These are phyloP conservation scores for Cisticola juncidis DNA, from an alignment of 2,113 vertebrate genomes.

Conservation along the genomic window DNA sequence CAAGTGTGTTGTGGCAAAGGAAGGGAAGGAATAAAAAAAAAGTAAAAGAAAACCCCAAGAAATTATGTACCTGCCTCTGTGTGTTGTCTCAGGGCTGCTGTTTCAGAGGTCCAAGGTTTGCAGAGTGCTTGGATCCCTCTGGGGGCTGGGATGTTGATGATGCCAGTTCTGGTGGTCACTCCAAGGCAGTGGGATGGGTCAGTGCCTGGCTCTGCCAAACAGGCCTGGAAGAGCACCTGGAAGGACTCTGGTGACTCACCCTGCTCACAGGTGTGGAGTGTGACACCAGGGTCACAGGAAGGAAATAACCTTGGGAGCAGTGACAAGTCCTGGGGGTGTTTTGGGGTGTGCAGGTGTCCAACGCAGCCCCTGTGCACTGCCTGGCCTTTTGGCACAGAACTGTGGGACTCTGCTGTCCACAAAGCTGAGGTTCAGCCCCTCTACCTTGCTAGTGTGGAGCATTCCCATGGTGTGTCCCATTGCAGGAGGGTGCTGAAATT, in stretches of 20 bases:
- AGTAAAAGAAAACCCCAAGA: background rate
- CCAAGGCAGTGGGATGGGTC: background rate
- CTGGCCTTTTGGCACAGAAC: background rate
- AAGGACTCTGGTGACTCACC: accelerated
- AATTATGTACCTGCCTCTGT: background rate
- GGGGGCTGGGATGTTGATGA: background rate
- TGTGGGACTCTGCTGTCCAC: background rate
- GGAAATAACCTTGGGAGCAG: background rate
- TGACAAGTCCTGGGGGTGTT: background rate
- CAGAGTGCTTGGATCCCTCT: accelerated
- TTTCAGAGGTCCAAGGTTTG: background rate
- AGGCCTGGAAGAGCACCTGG: background rate
- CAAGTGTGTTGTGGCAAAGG: background rate
- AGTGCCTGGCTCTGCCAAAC: background rate
- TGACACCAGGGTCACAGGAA: background rate
- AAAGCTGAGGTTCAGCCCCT: background rate
- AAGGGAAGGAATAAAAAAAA: constrained; percentile 45
- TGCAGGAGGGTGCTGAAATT: background rate
- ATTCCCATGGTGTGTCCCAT: accelerated
- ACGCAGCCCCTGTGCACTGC: background rate
- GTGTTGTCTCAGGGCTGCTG: background rate
- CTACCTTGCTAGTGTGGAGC: background rate
- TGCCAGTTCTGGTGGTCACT: accelerated
- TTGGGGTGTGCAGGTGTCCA: background rate
- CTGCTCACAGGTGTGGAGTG: background rate